Evolutionary conservation across 2,888 invertebrate genomes (phyloP).

Genomic region (Drosophila subsilvestris): DNA sequence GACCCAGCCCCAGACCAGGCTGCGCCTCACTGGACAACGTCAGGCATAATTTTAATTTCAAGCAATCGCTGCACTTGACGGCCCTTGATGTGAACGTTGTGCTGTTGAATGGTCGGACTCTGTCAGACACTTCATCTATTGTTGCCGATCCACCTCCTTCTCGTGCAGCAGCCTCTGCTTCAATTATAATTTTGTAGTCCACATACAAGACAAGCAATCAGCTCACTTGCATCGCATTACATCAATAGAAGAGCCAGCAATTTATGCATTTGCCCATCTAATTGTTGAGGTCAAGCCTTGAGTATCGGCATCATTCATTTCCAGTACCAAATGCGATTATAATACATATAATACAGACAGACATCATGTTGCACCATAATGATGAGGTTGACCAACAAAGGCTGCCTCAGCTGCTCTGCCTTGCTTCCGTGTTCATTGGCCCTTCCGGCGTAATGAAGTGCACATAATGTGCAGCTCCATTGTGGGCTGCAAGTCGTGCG

Average conservation of each 20-base stretch:
- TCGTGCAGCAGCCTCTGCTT: constrained; percentile 25
- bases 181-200: constrained; percentile 61
- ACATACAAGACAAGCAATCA: constrained; percentile 35
- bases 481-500: constrained; percentile 45
- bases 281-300: constrained; percentile 6
- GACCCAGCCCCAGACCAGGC: constrained; percentile 7
- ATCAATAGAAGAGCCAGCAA: constrained; percentile 41
- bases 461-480: constrained; percentile 41
- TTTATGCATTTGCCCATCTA: constrained; percentile 15
- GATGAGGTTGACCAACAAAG: constrained; percentile 1
- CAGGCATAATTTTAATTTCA: constrained; percentile 74
- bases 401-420: neutral
- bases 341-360: constrained; percentile 1
- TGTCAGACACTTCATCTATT: constrained; percentile 19
- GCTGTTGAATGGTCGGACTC: constrained; percentile 4
- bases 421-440: neutral
- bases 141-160: constrained; percentile 20
- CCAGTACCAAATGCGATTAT: neutral
- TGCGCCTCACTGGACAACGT: constrained; percentile 62
- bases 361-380: constrained; percentile 7
- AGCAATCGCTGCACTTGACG: constrained; percentile 72
- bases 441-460: constrained; percentile 38
- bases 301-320: constrained; percentile 24
- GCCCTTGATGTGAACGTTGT: constrained; percentile 42
- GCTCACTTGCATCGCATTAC: constrained; percentile 42